A percentile compares a stretch with the other conserved stretches of the same genome.
phyloP scores from a whole-genome alignment of 2,113 vertebrate genomes.

The Chlorocebus sabaeus region DNA sequence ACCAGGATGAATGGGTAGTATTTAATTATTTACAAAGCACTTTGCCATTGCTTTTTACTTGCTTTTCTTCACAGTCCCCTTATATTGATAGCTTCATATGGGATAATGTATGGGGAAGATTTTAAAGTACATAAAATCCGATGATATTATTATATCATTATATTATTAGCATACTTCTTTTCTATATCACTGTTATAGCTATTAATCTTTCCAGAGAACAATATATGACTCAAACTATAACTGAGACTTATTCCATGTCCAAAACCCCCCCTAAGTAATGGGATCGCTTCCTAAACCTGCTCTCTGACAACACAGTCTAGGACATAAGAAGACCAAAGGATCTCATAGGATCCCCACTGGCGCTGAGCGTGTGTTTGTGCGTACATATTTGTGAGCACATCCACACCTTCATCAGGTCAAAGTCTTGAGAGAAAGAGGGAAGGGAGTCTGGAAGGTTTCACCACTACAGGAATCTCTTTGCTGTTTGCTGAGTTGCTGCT shows the following conservation, averaged over 20 bases:
- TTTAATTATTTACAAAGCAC: conserved; percentile 49
- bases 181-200: not conserved
- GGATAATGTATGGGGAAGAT: not conserved
- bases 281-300: not conserved
- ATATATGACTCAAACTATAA: not conserved
- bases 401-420: too few relatives aligned
- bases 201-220: not conserved
- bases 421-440: not conserved
- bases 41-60: not conserved
- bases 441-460: not conserved
- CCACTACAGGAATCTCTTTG: not conserved
- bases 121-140: not conserved
- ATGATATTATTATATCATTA: not conserved
- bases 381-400: rapidly evolving
- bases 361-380: not conserved
- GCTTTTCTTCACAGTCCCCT: not conserved
- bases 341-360: not conserved
- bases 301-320: not conserved
- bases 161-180: not conserved
- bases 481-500: not conserved
- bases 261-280: not conserved
- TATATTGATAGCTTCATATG: not conserved
- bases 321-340: not conserved
- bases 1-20: not conserved
- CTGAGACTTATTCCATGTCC: not conserved